Base-by-base conservation (phyloP, 2,888 invertebrate genomes). In the Aspidiotus rigidus region DNA sequence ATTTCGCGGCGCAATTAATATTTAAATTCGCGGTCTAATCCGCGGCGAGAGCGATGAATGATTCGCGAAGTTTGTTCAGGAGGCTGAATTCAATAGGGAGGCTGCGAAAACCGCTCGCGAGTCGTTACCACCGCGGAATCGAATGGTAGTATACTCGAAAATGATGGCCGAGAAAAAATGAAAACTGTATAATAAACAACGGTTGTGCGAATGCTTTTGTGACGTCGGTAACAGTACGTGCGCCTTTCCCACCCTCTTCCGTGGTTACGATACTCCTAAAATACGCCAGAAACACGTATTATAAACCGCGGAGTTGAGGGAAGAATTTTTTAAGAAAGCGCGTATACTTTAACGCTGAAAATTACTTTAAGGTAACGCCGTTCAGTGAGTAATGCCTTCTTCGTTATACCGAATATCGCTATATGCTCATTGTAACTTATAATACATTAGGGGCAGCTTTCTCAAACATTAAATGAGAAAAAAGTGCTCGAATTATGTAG, bases 1-100 rank as follows among this genome's bases (percentile, higher is more conserved):
- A n/a, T 49, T 49, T 49, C 49, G 49, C 49, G 49, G 49, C 49
- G 49, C 49, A 49, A 49, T 49, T 49, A 49, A 49, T 49, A 49
- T 49, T 49, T 49, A 49, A 49, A 49, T 49, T 11, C 49, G 49
- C 49, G 49, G 49, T 49, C 49, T 11, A n/a, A 49, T 49, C n/a
- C 49, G 49, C 49, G n/a, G 11, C 28, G 28, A 6, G 11, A 11
- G 49, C 49, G 49, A 49, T 49, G n/a, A n/a, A 49, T 49, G 49
- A 49, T 49, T 49, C 49, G 49, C n/a, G n/a, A 49, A 49, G 11
- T 49, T 49, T 49, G 28, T 28, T 28, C 2, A 5, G 28, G 28
- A 1, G 28, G 28, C 28, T 28, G 28, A 28, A 28, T 28, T 28
- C 28, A 28, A 28, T 28, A 28, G 28, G 28, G 28, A 28, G 28